Percentiles rank a stretch among this genome's conserved stretches.
Conservation (phyloP, 2,888 invertebrate species). For the Stenurella melanura region DNA sequence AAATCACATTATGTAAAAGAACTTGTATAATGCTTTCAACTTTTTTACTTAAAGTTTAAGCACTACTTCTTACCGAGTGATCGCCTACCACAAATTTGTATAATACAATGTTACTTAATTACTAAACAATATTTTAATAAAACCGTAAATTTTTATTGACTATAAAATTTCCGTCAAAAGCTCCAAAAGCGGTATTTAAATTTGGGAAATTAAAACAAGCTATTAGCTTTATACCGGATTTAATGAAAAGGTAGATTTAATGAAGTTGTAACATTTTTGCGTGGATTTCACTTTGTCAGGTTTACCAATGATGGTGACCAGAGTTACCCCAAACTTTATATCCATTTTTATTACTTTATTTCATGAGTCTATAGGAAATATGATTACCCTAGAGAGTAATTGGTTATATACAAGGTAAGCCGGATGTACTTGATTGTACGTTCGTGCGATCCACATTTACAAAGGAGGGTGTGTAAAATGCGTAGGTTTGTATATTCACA, state of each 20-base stretch:
- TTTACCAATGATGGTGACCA: background rate
- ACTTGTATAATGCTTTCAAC: too few relatives aligned
- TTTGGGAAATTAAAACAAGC: background rate
- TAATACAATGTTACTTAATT: background rate
- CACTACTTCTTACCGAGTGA: too few relatives aligned
- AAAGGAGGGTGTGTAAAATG: constrained; percentile 2
- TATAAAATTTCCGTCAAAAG: background rate
- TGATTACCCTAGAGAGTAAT: constrained; percentile 41
- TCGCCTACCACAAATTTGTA: background rate
- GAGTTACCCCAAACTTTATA: constrained; percentile 14
- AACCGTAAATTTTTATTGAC: background rate
- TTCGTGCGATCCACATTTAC: background rate
- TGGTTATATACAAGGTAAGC: constrained; percentile 19
- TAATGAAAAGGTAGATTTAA: background rate
- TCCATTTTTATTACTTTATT: constrained; percentile 36
- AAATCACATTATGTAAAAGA: too few relatives aligned
- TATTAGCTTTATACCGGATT: background rate
- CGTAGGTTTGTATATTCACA: constrained; percentile 9
- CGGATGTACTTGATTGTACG: constrained; percentile 22
- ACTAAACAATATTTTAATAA: background rate
- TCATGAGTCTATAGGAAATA: constrained; percentile 31
- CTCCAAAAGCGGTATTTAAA: background rate
- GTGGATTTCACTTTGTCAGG: background rate
- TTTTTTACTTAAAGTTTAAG: too few relatives aligned
- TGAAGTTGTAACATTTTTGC: background rate